A percentile compares a stretch with the other conserved stretches of the same genome.
phyloP scores from a whole-genome alignment of 2,888 invertebrate genomes.

The Phlogophora meticulosa region DNA sequence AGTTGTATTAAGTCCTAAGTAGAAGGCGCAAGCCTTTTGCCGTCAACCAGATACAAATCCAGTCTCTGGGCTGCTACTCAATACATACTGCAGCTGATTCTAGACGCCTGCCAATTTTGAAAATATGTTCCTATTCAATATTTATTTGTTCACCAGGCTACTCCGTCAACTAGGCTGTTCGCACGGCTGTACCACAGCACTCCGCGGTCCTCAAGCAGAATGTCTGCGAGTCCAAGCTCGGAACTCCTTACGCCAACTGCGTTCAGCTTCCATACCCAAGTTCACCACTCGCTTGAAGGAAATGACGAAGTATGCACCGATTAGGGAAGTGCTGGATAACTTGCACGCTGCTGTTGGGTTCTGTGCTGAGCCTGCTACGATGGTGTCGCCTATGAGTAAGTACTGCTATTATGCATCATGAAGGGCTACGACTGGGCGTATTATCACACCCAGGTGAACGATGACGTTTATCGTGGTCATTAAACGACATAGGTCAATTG shows the following conservation, averaged over 20 bases:
- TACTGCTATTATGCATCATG: no score
- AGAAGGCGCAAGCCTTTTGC: no score
- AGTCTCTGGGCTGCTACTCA: no score
- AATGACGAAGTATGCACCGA: slow-evolving; percentile 94
- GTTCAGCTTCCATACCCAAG: slow-evolving; percentile 90
- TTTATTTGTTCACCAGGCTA: slow-evolving; percentile 89
- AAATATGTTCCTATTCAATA: not conserved
- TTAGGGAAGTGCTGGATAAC: slow-evolving; percentile 97
- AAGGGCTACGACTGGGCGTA: no score
- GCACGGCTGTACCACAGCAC: slow-evolving; percentile 97
- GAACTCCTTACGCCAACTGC: slow-evolving; percentile 93
- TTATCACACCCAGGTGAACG: no score
- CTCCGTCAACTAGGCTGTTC: slow-evolving; percentile 97
- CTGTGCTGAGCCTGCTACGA: slow-evolving; percentile 97
- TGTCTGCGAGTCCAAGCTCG: slow-evolving; percentile 96
- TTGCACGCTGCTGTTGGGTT: slow-evolving; percentile 99
- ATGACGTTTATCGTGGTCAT: no score
- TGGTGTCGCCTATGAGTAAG: slow-evolving; percentile 97
- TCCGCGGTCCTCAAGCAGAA: slow-evolving; percentile 97
- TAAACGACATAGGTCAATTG: no score
- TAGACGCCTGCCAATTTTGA: no score
- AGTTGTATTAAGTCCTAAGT: no score
- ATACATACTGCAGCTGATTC: no score
- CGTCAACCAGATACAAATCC: no score
- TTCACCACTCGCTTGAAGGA: slow-evolving; percentile 91